phyloP scores from a whole-genome alignment of 2,888 invertebrate species.

The Gibbula magus region DNA sequence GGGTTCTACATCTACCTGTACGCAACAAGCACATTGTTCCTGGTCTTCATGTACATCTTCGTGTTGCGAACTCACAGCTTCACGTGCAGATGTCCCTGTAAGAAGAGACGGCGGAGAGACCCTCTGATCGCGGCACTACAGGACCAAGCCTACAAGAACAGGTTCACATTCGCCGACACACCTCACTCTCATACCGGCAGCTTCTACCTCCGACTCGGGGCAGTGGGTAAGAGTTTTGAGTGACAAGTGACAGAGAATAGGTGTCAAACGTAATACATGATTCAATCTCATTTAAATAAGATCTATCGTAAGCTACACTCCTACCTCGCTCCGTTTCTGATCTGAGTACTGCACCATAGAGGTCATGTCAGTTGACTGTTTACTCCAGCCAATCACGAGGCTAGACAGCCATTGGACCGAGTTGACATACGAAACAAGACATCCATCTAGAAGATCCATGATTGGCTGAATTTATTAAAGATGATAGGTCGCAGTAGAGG shows the following conservation, averaged over 20 bases:
- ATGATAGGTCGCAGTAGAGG: too few relatives aligned
- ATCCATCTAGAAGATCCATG: too few relatives aligned
- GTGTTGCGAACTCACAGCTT: slow-evolving; percentile 77
- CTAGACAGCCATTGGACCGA: too few relatives aligned
- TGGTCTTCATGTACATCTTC: slow-evolving; percentile 69
- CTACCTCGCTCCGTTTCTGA: too few relatives aligned
- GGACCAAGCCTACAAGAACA: slow-evolving; percentile 58
- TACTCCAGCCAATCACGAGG: too few relatives aligned
- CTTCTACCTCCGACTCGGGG: slow-evolving; percentile 72
- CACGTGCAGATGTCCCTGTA: slow-evolving; percentile 24
- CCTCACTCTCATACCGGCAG: slow-evolving; percentile 64
- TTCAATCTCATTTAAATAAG: too few relatives aligned
- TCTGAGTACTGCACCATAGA: too few relatives aligned
- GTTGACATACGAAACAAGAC: too few relatives aligned
- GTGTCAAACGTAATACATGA: too few relatives aligned
- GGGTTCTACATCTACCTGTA: slow-evolving; percentile 72
- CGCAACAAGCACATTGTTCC: slow-evolving; percentile 63
- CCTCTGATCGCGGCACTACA: slow-evolving; percentile 23
- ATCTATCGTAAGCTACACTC: too few relatives aligned
- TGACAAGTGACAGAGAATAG: background rate
- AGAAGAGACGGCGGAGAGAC: slow-evolving; percentile 41
- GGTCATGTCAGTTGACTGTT: too few relatives aligned
- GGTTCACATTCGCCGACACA: slow-evolving; percentile 43
- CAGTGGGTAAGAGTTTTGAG: slow-evolving; percentile 39
- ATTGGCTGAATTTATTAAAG: too few relatives aligned